Percentiles rank a stretch among this genome's conserved stretches.
phyloP scores from a whole-genome alignment of 2,113 vertebrate species.

The Engraulis encrasicolus region DNA sequence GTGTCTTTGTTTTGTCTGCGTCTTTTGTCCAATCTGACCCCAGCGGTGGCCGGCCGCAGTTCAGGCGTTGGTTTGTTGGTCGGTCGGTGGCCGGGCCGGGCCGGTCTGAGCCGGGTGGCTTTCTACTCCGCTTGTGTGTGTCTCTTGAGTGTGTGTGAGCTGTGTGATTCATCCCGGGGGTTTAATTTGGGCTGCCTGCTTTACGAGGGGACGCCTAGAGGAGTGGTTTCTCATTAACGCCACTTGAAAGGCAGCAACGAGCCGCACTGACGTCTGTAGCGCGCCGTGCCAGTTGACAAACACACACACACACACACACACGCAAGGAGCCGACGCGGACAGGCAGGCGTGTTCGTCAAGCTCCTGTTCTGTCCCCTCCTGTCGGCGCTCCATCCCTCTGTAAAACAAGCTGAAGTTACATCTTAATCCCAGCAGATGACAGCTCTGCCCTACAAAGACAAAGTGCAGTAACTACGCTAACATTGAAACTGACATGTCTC shows the following conservation, averaged over 20 bases:
- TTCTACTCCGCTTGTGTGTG: no score
- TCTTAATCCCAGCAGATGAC: background rate
- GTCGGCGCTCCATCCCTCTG: background rate
- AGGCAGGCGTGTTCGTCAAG: slow-evolving; percentile 5
- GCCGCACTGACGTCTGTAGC: slow-evolving; percentile 75
- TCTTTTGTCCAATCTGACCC: slow-evolving; percentile 50
- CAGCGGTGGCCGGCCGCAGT: slow-evolving; percentile 26
- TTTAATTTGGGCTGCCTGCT: slow-evolving; percentile 74
- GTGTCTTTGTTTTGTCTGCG: background rate
- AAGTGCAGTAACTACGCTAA: no score
- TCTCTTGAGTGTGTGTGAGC: no score
- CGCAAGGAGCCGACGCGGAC: slow-evolving; percentile 21
- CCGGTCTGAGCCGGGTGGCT: slow-evolving; percentile 31
- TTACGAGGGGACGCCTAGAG: slow-evolving; percentile 75
- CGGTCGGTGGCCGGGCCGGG: no score
- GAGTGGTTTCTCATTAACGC: slow-evolving; percentile 79
- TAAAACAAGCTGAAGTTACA: background rate
- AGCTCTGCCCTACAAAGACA: no score
- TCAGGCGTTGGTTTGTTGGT: no score
- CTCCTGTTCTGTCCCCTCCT: background rate
- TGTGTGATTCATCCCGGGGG: slow-evolving; percentile 75
- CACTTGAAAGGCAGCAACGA: slow-evolving; percentile 76
- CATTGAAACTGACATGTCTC: no score
- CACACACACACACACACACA: slow-evolving; percentile 40
- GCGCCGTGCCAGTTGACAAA: slow-evolving; percentile 12